These are phyloP conservation scores for Rhagium mordax DNA, from an alignment of 2,888 invertebrate species.

Conservation along the genomic window DNA sequence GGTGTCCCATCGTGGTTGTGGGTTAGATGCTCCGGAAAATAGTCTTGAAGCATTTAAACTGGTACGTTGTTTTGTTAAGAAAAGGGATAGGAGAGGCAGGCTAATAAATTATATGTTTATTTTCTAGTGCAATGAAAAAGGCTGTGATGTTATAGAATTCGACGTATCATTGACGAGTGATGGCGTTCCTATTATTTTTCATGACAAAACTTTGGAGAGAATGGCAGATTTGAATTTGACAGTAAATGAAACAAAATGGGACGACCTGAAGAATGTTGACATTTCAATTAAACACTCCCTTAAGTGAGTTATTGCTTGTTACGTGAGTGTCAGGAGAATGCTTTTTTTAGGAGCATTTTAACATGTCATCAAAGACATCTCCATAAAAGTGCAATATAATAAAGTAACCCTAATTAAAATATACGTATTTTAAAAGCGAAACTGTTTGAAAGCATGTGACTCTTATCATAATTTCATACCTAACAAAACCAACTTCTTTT, in stretches of 20 bases:
- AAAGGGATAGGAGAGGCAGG: not conserved
- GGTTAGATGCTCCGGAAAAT: slow-evolving; percentile 86
- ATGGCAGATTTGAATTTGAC: slow-evolving; percentile 73
- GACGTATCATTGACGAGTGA: slow-evolving; percentile 84
- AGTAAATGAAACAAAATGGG: slow-evolving; percentile 76
- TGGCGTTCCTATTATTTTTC: slow-evolving; percentile 82
- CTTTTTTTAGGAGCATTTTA: not conserved
- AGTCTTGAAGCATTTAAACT: slow-evolving; percentile 81
- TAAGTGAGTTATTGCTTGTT: slow-evolving; percentile 69
- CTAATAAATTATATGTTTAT: slow-evolving; percentile 11
- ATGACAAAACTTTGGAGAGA: slow-evolving; percentile 82
- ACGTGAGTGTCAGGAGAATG: not conserved
- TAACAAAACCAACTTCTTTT: slow-evolving; percentile 45
- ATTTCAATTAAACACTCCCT: slow-evolving; percentile 81
- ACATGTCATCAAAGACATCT: not conserved
- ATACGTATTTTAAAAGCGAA: not conserved
- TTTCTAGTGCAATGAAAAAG: slow-evolving; percentile 79
- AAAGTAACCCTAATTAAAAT: not conserved
- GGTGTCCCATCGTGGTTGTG: slow-evolving; percentile 84
- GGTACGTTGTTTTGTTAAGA: slow-evolving; percentile 65
- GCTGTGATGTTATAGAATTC: slow-evolving; percentile 84
- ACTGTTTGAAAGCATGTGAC: slow-evolving; percentile 1
- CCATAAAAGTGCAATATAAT: not conserved
- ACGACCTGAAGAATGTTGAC: slow-evolving; percentile 76
- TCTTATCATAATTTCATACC: slow-evolving; percentile 14